Evolutionary conservation across 2,797 vertebrate genomes (phyloP), one percentile per base, ranked within the genome.

Genomic region (Molossus molossus): DNA sequence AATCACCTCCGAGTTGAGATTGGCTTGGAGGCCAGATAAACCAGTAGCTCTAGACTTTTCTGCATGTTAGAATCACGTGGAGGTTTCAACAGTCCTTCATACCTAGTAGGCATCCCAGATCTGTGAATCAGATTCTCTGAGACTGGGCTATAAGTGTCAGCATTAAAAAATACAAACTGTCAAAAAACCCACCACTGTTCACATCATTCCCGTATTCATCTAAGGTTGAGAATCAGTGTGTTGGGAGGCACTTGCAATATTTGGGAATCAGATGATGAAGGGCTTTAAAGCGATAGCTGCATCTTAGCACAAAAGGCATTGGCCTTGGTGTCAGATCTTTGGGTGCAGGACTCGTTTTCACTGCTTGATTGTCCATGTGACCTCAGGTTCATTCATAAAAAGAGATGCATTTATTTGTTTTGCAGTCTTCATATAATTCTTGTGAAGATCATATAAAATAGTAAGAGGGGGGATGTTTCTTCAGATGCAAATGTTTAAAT

Each of bases 321-420:
- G n/a, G 9, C 13, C 37, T 86, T 67, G 29, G 33, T 75, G 18
- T 21, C 9, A 93, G 9, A n/a, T 48, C 8, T 85, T 60, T 87
- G 8, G 9, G 6, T 73, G 84, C 13, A 25, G 40, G 45, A 64
- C 5, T 57, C 92, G 53, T 9, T 75, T 85, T 69, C 4, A 60
- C 33, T 40, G 40, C 15, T 48, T 82, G n/a, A 20, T n/a, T 48
- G 20, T 55, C 9, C 14, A 27, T 57, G 2, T 67, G 50, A 23
- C 9, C 29, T 94, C 29, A 82, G 6, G 6, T 76, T 90, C 15
- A 15, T 86, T 92, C 33, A 65, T 65, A 48, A 90, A 85, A 89
- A 11, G 10, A 58, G 9, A 62, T 37, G 81, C 1, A 60, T 83
- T 69, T 23, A 72, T 73, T 94, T 23, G 10, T 48, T 76, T 84